Evolutionary conservation across 2,113 vertebrate genomes (phyloP).

Genomic region (Oryzias melastigma): DNA sequence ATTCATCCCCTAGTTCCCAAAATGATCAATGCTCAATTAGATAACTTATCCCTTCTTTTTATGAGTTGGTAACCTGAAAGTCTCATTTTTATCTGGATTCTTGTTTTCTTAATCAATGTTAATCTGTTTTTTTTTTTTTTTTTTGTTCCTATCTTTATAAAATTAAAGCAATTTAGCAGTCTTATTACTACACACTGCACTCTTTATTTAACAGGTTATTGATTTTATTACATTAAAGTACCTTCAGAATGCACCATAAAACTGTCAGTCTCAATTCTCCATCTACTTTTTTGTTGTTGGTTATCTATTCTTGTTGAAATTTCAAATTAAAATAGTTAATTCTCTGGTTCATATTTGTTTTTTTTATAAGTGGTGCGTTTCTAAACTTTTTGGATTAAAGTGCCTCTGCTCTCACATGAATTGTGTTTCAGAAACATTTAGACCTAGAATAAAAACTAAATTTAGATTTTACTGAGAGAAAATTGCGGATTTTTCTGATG

Average conservation of each 20-base stretch:
- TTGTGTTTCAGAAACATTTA: slow-evolving; percentile 34
- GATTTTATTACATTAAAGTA: slow-evolving; percentile 1
- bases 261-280: no score
- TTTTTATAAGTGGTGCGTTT: slow-evolving; percentile 10
- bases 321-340: no score
- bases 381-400: background rate
- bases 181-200: background rate
- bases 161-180: background rate
- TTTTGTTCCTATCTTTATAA: background rate
- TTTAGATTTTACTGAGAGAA: slow-evolving; percentile 37
- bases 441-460: slow-evolving; percentile 13
- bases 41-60: no score
- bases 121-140: no score
- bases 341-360: no score
- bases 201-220: slow-evolving; percentile 1
- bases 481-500: slow-evolving; percentile 23
- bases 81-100: no score
- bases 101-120: no score
- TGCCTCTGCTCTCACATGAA: slow-evolving; percentile 11
- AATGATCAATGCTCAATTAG: no score
- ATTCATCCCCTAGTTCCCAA: no score
- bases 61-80: no score
- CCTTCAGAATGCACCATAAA: background rate
- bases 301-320: no score
- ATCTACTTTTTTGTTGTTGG: no score